Evolutionary conservation across 2,888 invertebrate genomes (phyloP).

Genomic region (Stegophylla sp.): DNA sequence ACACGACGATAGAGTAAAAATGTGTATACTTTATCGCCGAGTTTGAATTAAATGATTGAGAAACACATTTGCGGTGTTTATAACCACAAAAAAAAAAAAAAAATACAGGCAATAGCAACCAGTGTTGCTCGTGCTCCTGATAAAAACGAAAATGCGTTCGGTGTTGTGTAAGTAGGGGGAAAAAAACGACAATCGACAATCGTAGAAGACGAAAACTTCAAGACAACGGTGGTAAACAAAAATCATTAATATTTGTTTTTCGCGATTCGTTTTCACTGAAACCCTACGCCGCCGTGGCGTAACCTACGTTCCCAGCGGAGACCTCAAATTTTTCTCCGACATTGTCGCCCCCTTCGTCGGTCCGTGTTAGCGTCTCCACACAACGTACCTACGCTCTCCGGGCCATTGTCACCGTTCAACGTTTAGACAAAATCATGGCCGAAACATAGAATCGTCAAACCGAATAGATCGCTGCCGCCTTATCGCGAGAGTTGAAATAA

Average conservation of each 20-base stretch:
- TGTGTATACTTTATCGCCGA: background rate
- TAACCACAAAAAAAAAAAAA: conserved; percentile 54
- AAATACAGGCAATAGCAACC: background rate
- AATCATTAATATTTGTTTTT: background rate
- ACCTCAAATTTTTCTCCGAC: too few relatives aligned
- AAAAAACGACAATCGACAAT: background rate
- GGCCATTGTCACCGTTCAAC: too few relatives aligned
- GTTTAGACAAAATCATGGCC: too few relatives aligned
- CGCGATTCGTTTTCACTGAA: background rate
- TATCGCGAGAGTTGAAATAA: too few relatives aligned
- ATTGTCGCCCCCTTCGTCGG: too few relatives aligned
- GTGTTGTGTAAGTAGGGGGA: background rate
- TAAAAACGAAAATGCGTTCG: conserved; percentile 19
- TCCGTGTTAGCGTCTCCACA: too few relatives aligned
- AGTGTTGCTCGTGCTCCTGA: conserved; percentile 48
- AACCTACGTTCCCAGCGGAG: background rate
- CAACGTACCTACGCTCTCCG: too few relatives aligned
- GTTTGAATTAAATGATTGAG: conserved; percentile 17
- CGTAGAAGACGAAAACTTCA: background rate
- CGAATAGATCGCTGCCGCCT: too few relatives aligned
- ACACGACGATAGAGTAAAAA: too few relatives aligned
- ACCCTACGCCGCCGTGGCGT: background rate
- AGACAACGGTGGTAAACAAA: background rate
- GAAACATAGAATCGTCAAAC: too few relatives aligned
- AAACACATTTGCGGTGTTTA: conserved; percentile 56